Conservation (phyloP, 2,113 vertebrate genomes). For the Chamaetylas fuelleborni region DNA sequence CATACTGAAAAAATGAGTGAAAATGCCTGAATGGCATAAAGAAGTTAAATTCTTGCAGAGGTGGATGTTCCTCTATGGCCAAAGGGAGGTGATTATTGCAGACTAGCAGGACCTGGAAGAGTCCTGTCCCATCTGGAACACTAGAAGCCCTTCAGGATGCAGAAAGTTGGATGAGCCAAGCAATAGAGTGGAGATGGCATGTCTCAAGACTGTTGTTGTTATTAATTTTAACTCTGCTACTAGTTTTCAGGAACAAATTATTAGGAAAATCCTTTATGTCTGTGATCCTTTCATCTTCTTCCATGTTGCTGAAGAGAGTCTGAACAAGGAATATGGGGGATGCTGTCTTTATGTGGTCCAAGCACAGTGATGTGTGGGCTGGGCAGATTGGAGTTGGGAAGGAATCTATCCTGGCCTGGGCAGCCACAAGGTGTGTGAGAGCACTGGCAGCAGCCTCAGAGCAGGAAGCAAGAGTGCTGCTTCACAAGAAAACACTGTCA, state of each 20-base stretch:
- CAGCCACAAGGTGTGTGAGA: background rate
- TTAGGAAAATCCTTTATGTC: background rate
- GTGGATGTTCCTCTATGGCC: background rate
- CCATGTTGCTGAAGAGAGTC: background rate
- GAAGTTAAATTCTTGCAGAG: background rate
- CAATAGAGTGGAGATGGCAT: background rate
- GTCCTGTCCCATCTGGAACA: background rate
- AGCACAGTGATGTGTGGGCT: background rate
- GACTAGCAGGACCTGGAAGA: background rate
- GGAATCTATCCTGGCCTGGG: fast-evolving
- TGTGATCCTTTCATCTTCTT: background rate
- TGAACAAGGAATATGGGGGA: background rate
- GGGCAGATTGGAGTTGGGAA: background rate
- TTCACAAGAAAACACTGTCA: background rate
- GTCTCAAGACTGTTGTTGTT: background rate
- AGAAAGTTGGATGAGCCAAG: background rate
- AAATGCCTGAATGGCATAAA: background rate
- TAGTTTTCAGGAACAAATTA: background rate
- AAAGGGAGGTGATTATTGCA: background rate
- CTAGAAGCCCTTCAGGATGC: background rate
- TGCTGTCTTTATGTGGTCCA: background rate
- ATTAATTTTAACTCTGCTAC: background rate
- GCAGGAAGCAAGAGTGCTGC: fast-evolving
- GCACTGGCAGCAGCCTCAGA: background rate
- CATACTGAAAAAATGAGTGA: background rate